Evolutionary conservation across 2,797 vertebrate species (phyloP).

Genomic region (Pagetopsis macropterus): DNA sequence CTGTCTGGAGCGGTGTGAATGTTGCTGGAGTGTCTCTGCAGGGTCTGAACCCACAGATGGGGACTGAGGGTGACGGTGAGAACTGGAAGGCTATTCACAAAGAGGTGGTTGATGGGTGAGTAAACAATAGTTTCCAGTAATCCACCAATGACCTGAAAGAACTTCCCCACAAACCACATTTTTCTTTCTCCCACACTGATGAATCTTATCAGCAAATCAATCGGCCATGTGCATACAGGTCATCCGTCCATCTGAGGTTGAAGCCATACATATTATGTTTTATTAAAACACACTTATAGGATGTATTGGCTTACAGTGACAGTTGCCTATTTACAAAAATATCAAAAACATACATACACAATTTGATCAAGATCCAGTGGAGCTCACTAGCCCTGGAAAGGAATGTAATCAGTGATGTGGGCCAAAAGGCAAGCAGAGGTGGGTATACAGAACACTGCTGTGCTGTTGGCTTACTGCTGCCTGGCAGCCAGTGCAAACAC

Average conservation of each 20-base stretch:
- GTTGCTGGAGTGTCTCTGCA: slow-evolving; percentile 95
- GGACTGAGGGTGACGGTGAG: slow-evolving; percentile 88
- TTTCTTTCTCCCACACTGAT: not conserved
- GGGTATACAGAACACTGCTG: not conserved
- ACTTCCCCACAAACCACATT: not conserved
- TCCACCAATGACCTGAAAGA: not conserved
- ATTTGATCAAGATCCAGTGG: not conserved
- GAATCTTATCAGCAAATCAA: slow-evolving; percentile 3
- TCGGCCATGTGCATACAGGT: not conserved
- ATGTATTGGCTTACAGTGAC: not conserved
- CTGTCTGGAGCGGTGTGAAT: slow-evolving; percentile 97
- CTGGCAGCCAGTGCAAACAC: slow-evolving; percentile 15
- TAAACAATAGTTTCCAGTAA: not conserved
- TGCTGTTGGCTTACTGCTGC: not conserved
- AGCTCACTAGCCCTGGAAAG: slow-evolving; percentile 1
- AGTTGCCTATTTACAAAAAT: not conserved
- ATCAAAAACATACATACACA: not conserved
- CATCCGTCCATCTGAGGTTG: slow-evolving; percentile 4
- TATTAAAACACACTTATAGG: not conserved
- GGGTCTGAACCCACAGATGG: slow-evolving; percentile 89
- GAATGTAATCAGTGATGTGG: slow-evolving; percentile 29
- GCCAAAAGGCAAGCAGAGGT: slow-evolving; percentile 35
- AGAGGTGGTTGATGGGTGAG: slow-evolving; percentile 94
- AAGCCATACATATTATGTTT: not conserved
- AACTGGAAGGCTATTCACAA: slow-evolving; percentile 95